Evolutionary conservation across 2,888 invertebrate genomes (phyloP).

Genomic region (Cecidostiba fungosa): DNA sequence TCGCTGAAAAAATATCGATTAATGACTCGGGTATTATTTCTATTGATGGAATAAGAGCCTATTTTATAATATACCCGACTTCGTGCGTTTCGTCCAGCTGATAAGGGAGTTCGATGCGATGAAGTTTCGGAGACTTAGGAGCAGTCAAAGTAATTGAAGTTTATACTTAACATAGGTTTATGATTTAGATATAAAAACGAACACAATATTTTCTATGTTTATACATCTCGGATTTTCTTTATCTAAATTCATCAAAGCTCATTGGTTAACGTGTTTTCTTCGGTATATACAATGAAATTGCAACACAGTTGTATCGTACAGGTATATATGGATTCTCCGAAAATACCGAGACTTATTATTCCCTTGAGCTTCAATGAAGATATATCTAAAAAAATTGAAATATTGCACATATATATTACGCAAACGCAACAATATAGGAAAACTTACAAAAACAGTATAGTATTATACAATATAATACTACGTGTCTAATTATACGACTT

Average conservation of each 20-base stretch:
- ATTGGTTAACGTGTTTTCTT: neutral
- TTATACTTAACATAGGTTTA: neutral
- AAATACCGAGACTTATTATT: neutral
- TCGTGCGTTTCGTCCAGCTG: neutral
- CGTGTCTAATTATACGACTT: neutral
- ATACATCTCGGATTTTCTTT: neutral
- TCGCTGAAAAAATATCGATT: conserved; percentile 43
- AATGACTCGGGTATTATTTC: conserved; percentile 25
- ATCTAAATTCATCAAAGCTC: neutral
- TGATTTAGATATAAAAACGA: conserved; percentile 33
- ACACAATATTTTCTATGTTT: conserved; percentile 23
- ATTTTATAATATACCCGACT: neutral
- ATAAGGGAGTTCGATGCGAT: neutral
- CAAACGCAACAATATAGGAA: neutral
- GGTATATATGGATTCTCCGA: neutral
- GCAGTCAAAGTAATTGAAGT: neutral
- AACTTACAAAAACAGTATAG: neutral
- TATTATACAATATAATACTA: neutral
- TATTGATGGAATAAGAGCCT: neutral
- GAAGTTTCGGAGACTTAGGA: neutral
- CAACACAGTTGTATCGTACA: no score
- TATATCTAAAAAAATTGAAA: neutral
- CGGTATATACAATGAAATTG: neutral
- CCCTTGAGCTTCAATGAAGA: conserved; percentile 1
- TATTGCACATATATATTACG: neutral